These are phyloP conservation scores for Nezara viridula DNA, from an alignment of 2,888 invertebrate species.

Conservation along the genomic window DNA sequence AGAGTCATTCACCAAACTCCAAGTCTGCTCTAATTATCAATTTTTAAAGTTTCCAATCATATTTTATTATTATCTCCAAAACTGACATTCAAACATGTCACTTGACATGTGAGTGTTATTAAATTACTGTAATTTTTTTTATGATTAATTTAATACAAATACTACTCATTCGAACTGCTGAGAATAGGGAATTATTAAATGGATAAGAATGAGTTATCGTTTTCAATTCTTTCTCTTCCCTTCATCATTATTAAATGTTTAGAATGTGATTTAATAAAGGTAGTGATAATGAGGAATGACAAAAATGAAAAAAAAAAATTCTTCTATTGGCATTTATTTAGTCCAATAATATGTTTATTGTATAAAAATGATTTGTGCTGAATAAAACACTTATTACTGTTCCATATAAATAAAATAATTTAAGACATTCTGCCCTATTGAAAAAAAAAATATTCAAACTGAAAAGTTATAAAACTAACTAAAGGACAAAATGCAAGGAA, in stretches of 20 bases:
- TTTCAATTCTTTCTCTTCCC: too few species aligned
- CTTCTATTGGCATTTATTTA: conserved; percentile 55
- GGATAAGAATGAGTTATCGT: too few species aligned
- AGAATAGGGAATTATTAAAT: too few species aligned
- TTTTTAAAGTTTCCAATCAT: too few species aligned
- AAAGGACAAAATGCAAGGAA: conserved; percentile 43
- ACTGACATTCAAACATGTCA: too few species aligned
- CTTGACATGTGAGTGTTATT: too few species aligned
- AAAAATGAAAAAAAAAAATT: not conserved
- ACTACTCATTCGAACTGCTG: too few species aligned
- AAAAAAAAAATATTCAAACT: conserved; percentile 38
- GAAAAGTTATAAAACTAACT: conserved; percentile 55
- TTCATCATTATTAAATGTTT: not conserved
- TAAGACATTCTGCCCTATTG: conserved; percentile 53
- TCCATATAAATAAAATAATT: conserved; percentile 59
- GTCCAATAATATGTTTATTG: conserved; percentile 54
- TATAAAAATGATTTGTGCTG: conserved; percentile 57
- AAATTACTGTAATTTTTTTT: too few species aligned
- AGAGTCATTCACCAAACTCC: too few species aligned
- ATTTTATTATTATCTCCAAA: too few species aligned
- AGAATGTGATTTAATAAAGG: not conserved
- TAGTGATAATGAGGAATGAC: not conserved
- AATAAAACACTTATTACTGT: conserved; percentile 55
- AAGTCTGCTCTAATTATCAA: too few species aligned
- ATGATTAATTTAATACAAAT: not conserved